These are phyloP conservation scores for Antedon mediterranea DNA, from an alignment of 53 echinoderm and acorn worm species.

Conservation along the genomic window DNA sequence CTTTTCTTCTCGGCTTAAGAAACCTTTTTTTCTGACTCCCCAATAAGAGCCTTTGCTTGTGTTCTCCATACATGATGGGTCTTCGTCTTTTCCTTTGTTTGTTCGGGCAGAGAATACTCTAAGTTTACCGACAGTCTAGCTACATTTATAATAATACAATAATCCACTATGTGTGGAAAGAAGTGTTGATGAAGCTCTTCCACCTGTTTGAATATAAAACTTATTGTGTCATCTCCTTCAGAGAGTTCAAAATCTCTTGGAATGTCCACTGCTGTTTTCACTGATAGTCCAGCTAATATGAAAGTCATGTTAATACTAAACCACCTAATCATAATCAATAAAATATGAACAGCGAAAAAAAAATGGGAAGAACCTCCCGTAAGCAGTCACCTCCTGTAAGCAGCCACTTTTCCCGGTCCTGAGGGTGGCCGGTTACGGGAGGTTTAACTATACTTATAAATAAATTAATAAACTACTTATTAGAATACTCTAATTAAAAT, in stretches of 20 bases:
- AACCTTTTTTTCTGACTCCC: conserved; percentile 14
- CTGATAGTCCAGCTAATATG: neutral
- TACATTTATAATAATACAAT: neutral
- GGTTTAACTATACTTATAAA: neutral
- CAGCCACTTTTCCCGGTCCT: neutral
- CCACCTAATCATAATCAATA: neutral
- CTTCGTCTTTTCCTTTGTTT: conserved; percentile 25
- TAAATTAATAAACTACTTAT: neutral
- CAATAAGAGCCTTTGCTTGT: conserved; percentile 25
- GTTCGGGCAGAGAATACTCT: conserved; percentile 19
- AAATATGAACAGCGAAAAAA: neutral
- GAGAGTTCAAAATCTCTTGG: neutral
- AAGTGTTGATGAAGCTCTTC: neutral
- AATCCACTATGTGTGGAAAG: neutral
- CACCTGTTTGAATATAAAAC: neutral
- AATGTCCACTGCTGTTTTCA: neutral
- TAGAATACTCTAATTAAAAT: neutral
- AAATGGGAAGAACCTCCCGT: neutral
- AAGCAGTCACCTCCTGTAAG: neutral
- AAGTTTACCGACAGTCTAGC: conserved; percentile 8
- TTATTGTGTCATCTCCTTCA: neutral
- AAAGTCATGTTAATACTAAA: neutral
- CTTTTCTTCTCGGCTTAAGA: conserved; percentile 5
- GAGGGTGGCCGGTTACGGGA: neutral
- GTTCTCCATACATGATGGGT: conserved; percentile 26